Percentiles rank a stretch among this genome's conserved stretches.
These are phyloP conservation scores for Falcunculus frontatus DNA, from an alignment of 2,113 vertebrate species.

Conservation along the genomic window DNA sequence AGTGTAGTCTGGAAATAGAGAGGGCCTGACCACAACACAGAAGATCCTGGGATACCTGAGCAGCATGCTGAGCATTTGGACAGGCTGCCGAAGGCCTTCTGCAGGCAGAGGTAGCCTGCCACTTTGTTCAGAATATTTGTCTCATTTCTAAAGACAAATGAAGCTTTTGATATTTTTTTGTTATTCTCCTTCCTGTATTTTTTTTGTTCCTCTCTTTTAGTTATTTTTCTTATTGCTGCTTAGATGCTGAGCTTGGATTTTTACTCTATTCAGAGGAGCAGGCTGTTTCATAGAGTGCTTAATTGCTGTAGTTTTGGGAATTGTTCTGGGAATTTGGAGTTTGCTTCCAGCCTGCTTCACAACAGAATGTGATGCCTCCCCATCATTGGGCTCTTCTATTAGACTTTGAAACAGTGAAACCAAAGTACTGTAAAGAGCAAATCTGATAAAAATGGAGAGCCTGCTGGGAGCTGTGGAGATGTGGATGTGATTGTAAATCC, in stretches of 20 bases:
- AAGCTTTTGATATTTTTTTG: neutral
- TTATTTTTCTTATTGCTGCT: neutral
- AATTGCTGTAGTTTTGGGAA: constrained; percentile 25
- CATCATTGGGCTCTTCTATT: neutral
- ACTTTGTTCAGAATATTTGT: neutral
- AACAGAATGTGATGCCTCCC: neutral
- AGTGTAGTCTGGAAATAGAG: neutral
- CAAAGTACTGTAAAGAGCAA: neutral
- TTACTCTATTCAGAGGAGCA: neutral
- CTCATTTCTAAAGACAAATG: neutral
- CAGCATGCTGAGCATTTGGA: neutral
- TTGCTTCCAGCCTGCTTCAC: neutral
- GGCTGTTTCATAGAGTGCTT: neutral
- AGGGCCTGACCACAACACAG: neutral
- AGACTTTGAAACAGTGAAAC: neutral
- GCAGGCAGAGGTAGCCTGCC: neutral
- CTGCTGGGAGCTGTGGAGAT: neutral
- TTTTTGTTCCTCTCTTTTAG: neutral
- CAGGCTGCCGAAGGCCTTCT: neutral
- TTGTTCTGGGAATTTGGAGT: neutral
- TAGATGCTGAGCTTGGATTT: constrained; percentile 27
- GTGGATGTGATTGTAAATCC: neutral
- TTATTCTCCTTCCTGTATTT: neutral
- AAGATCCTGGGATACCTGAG: neutral
- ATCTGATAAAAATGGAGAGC: neutral